These are phyloP conservation scores for Drosophila sulfurigaster DNA, from an alignment of 1,140 invertebrate species.

Conservation along the genomic window DNA sequence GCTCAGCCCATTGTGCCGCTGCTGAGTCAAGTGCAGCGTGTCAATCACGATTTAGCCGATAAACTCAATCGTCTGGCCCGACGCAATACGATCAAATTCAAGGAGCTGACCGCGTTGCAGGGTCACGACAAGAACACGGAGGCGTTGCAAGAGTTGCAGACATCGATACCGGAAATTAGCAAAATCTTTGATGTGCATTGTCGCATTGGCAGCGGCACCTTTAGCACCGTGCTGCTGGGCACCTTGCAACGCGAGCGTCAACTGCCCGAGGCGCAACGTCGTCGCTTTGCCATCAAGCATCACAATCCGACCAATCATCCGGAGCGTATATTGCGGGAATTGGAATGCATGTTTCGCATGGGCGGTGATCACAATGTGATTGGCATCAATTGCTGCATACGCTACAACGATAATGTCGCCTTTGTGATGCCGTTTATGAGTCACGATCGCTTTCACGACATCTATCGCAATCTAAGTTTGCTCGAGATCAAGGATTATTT, in stretches of 20 bases:
- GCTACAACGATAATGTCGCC: constrained; percentile 92
- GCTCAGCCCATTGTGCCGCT: constrained; percentile 18
- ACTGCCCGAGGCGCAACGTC: constrained; percentile 85
- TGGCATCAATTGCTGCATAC: constrained; percentile 91
- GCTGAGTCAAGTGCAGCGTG: constrained; percentile 30
- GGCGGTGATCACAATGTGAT: constrained; percentile 93
- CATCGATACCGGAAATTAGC: constrained; percentile 87
- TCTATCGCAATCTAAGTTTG: constrained; percentile 89
- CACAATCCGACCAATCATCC: constrained; percentile 94
- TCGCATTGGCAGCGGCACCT: constrained; percentile 93
- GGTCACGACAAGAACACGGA: constrained; percentile 73
- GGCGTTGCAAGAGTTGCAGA: constrained; percentile 85
- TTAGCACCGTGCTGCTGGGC: constrained; percentile 92
- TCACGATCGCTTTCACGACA: constrained; percentile 90
- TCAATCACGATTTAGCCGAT: constrained; percentile 42
- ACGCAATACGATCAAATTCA: constrained; percentile 47
- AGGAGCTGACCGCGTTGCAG: constrained; percentile 49
- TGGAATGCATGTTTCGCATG: constrained; percentile 91
- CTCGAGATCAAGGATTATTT: constrained; percentile 92
- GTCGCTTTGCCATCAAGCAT: constrained; percentile 92
- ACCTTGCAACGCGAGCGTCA: constrained; percentile 87
- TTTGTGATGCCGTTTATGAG: constrained; percentile 97
- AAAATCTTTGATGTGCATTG: constrained; percentile 89
- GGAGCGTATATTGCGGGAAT: constrained; percentile 90
- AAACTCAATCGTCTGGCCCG: constrained; percentile 48